phyloP scores from a whole-genome alignment of 2,113 vertebrate species.

The Pavo muticus region DNA sequence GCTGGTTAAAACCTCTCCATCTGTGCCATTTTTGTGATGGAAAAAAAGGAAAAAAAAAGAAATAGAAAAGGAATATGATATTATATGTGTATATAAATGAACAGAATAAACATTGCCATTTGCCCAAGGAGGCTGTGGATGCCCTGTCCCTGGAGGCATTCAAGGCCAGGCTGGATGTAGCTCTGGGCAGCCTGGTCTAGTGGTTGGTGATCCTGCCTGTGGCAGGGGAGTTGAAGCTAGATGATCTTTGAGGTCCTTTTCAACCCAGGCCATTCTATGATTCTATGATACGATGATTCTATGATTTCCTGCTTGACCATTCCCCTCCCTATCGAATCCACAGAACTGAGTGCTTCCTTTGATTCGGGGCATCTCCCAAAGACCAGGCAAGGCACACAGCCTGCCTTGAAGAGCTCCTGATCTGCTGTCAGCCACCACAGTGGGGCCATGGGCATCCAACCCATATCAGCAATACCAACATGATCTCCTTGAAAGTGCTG shows the following conservation, averaged over 20 bases:
- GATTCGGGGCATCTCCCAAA: background rate
- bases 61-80: background rate
- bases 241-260: too few species aligned
- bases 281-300: too few species aligned
- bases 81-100: background rate
- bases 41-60: background rate
- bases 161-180: too few species aligned
- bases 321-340: background rate
- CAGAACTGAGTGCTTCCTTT: background rate
- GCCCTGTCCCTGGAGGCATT: too few species aligned
- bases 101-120: background rate
- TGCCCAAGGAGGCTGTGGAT: too few species aligned
- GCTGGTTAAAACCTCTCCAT: background rate
- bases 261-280: too few species aligned
- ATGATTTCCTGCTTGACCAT: background rate
- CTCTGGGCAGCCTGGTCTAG: too few species aligned
- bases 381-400: background rate
- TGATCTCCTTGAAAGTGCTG: background rate
- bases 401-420: background rate
- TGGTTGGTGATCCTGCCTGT: too few species aligned
- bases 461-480: background rate
- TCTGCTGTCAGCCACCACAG: background rate
- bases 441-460: background rate
- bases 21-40: slow-evolving; percentile 39
- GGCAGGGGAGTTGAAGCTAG: too few species aligned